Evolutionary conservation across 2,113 vertebrate genomes (phyloP).

Genomic region (Pachycephala philippinensis): DNA sequence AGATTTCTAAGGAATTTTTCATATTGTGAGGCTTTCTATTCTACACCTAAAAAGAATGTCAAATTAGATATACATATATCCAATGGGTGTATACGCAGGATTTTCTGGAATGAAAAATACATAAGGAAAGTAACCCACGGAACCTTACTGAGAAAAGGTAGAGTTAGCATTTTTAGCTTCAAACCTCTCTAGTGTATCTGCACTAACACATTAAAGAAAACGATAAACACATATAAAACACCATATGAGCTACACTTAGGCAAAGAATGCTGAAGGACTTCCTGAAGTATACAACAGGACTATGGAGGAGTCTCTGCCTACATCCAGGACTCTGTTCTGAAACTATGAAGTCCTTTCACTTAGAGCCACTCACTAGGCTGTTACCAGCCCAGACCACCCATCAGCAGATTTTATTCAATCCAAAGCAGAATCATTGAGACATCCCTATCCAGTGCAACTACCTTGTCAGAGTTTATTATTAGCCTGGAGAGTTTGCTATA

Average conservation of each 20-base stretch:
- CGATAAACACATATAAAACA: neutral
- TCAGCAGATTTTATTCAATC: neutral
- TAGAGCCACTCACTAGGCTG: neutral
- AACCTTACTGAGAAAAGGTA: neutral
- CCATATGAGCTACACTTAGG: neutral
- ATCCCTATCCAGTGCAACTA: neutral
- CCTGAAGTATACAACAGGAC: neutral
- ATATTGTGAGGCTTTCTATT: neutral
- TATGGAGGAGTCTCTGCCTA: neutral
- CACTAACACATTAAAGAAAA: neutral
- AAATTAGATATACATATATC: neutral
- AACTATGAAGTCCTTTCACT: neutral
- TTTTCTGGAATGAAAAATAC: neutral
- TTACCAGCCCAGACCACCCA: neutral
- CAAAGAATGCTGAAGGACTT: neutral
- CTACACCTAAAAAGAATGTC: neutral
- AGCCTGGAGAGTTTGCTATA: neutral
- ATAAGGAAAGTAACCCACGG: neutral
- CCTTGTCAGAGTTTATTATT: neutral
- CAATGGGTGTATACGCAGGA: fast-evolving
- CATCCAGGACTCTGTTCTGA: neutral
- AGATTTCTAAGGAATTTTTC: neutral
- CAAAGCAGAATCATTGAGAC: neutral
- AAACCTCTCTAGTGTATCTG: neutral
- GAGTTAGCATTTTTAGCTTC: neutral